These are phyloP conservation scores for Drosophila kikkawai DNA, from an alignment of 1,140 invertebrate species.

Conservation along the genomic window DNA sequence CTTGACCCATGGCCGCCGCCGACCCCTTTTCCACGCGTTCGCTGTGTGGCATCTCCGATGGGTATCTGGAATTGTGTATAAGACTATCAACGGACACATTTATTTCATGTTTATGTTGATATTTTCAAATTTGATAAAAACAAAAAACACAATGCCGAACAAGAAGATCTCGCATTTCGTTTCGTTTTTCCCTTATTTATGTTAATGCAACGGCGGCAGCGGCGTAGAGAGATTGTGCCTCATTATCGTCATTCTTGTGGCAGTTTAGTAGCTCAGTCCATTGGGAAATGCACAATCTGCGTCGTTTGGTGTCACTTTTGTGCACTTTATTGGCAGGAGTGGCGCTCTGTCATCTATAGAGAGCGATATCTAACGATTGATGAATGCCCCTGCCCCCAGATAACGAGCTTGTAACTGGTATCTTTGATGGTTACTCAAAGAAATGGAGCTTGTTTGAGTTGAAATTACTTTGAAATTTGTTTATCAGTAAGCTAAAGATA, in stretches of 20 bases:
- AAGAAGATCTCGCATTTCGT: constrained; percentile 46
- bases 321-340: constrained; percentile 47
- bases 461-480: background rate
- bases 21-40: constrained; percentile 52
- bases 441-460: background rate
- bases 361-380: constrained; percentile 10
- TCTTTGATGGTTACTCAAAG: background rate
- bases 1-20: constrained; percentile 63
- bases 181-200: constrained; percentile 76
- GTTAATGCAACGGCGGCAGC: constrained; percentile 47
- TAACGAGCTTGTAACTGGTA: constrained; percentile 17
- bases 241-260: constrained; percentile 68
- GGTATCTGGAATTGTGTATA: constrained; percentile 77
- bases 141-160: constrained; percentile 28
- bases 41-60: constrained; percentile 69
- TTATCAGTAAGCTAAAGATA: constrained; percentile 1
- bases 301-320: constrained; percentile 59
- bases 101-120: constrained; percentile 84
- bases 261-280: constrained; percentile 49
- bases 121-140: constrained; percentile 80
- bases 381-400: constrained; percentile 8
- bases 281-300: constrained; percentile 40
- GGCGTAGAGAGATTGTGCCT: constrained; percentile 38
- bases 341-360: constrained; percentile 35
- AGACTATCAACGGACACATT: constrained; percentile 83